These are phyloP conservation scores for Vultur gryphus DNA, from an alignment of 2,797 vertebrate genomes.

Conservation along the genomic window DNA sequence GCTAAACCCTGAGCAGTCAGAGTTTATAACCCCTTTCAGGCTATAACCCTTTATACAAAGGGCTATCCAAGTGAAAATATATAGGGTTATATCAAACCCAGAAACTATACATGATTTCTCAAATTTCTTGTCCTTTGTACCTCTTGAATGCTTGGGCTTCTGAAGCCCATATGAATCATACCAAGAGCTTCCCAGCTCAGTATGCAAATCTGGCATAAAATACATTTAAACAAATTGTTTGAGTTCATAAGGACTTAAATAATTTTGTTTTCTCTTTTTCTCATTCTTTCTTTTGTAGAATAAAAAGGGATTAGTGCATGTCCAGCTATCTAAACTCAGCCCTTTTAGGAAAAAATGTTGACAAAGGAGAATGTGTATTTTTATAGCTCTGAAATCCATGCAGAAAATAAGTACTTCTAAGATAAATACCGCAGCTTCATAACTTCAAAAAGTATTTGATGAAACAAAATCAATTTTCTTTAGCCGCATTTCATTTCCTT, in stretches of 20 bases:
- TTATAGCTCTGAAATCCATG: conserved; percentile 48
- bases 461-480: conserved; percentile 61
- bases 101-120: not conserved
- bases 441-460: conserved; percentile 43
- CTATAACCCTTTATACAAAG: not conserved
- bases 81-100: not conserved
- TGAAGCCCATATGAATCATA: not conserved
- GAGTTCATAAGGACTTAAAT: not conserved
- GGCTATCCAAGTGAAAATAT: not conserved
- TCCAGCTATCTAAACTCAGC: conserved; percentile 33
- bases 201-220: conserved; percentile 3
- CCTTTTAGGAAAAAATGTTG: conserved; percentile 24
- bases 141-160: not conserved
- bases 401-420: conserved; percentile 49
- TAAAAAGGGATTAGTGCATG: conserved; percentile 38
- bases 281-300: conserved; percentile 14
- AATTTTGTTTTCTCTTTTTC: not conserved
- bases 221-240: not conserved
- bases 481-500: conserved; percentile 40
- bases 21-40: not conserved
- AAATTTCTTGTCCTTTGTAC: not conserved
- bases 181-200: not conserved
- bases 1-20: not conserved
- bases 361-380: conserved; percentile 26
- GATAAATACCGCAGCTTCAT: conserved; percentile 45